Percentiles rank a stretch among this genome's conserved stretches.
Conservation (phyloP, 1,140 invertebrate species). For the Homarus americanus region DNA sequence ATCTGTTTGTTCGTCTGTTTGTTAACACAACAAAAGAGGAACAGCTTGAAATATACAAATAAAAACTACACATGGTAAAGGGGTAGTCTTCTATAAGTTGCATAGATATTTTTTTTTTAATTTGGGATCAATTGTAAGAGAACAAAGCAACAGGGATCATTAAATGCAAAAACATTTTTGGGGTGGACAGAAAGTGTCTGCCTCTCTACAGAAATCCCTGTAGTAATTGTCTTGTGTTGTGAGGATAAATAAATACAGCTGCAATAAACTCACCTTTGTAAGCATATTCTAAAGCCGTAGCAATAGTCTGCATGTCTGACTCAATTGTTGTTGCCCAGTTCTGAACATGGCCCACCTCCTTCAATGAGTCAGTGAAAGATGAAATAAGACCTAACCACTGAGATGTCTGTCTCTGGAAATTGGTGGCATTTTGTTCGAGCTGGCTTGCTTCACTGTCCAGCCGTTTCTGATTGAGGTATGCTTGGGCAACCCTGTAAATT, state of each 20-base stretch:
- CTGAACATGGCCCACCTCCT: constrained; percentile 99
- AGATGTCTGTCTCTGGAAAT: constrained; percentile 97
- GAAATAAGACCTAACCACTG: constrained; percentile 97
- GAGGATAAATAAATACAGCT: neutral
- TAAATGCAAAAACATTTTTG: neutral
- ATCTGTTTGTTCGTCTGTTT: no score
- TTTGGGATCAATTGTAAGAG: neutral
- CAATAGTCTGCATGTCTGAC: constrained; percentile 95
- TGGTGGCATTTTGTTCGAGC: constrained; percentile 94
- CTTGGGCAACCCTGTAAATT: constrained; percentile 91
- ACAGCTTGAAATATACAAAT: no score
- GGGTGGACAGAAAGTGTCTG: neutral
- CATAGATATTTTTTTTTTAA: neutral
- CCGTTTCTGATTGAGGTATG: constrained; percentile 98
- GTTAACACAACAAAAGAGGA: no score
- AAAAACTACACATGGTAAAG: no score
- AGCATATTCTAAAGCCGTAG: constrained; percentile 94
- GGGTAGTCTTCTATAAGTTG: neutral
- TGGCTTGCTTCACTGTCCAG: constrained; percentile 98
- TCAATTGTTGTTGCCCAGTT: constrained; percentile 99
- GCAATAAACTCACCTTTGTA: constrained; percentile 86
- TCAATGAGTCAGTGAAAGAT: constrained; percentile 92
- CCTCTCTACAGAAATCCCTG: no score
- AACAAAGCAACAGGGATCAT: neutral
- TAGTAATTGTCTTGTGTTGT: neutral